A percentile compares a stretch with the other conserved stretches of the same genome.
Conservation (phyloP, 2,797 vertebrate species). For the Eupleurogrammus muticus region DNA sequence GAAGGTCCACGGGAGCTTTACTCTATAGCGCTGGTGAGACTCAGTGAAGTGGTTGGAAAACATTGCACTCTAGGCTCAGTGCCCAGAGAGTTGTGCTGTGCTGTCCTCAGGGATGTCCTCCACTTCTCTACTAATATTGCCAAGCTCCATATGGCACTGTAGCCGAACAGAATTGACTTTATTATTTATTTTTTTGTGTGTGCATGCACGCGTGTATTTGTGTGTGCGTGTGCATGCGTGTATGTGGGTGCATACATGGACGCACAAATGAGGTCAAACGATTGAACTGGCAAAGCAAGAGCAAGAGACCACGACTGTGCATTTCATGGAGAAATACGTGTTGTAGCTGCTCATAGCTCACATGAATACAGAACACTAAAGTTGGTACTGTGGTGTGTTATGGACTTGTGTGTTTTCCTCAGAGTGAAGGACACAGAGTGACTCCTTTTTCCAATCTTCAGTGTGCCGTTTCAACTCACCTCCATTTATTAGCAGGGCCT, state of each 20-base stretch:
- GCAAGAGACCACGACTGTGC: conserved; percentile 25
- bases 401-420: conserved; percentile 13
- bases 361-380: conserved; percentile 35
- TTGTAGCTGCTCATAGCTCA: conserved; percentile 2
- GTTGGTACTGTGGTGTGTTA: not conserved
- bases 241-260: not conserved
- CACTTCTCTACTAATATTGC: conserved; percentile 16
- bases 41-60: conserved; percentile 52
- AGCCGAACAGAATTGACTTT: conserved; percentile 37
- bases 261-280: conserved; percentile 51
- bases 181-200: conserved; percentile 27
- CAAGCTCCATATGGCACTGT: conserved; percentile 48
- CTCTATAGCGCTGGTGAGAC: conserved; percentile 34
- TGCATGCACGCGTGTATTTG: conserved; percentile 1
- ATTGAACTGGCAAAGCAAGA: conserved; percentile 23
- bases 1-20: conserved; percentile 22
- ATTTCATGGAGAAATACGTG: conserved; percentile 5
- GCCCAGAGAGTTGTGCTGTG: conserved; percentile 36
- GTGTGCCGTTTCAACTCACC: conserved; percentile 40
- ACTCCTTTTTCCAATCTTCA: conserved; percentile 41
- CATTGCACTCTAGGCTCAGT: conserved; percentile 43
- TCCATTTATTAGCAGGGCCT: conserved; percentile 43
- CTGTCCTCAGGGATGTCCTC: conserved; percentile 52
- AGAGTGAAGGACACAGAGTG: conserved; percentile 43
- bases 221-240: not conserved